Percentiles rank a stretch among this genome's conserved stretches.
These are phyloP conservation scores for Rhynchonycteris naso DNA, from an alignment of 2,797 vertebrate genomes.

Conservation along the genomic window DNA sequence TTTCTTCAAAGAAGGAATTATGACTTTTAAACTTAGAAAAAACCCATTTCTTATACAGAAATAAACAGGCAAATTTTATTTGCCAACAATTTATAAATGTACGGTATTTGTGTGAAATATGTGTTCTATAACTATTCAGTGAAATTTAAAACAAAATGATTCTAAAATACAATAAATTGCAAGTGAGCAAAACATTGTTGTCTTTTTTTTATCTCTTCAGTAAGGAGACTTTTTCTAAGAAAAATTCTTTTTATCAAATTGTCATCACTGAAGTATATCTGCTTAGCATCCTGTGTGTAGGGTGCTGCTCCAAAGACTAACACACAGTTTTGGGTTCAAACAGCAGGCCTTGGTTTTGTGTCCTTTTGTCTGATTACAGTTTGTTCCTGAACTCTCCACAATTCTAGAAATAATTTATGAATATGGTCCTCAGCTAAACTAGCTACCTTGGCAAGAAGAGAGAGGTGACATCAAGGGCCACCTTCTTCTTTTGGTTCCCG, in stretches of 20 bases:
- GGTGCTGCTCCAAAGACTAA: not conserved
- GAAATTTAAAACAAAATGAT: constrained; percentile 50
- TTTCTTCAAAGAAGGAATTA: not conserved
- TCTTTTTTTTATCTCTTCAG: not conserved
- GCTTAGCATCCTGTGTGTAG: not conserved
- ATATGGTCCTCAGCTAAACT: not conserved
- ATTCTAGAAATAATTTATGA: not conserved
- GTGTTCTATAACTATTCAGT: not conserved
- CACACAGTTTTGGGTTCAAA: not conserved
- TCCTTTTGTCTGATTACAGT: not conserved
- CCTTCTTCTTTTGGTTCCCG: not conserved
- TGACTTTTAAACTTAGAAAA: not conserved
- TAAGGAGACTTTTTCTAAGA: not conserved
- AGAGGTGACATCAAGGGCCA: not conserved
- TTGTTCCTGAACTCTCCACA: not conserved
- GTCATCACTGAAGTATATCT: not conserved
- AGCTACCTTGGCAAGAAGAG: not conserved
- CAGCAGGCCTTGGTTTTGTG: not conserved
- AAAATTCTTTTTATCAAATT: constrained; percentile 9
- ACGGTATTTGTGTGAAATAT: not conserved
- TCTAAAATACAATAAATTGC: constrained; percentile 14
- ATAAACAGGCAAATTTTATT: constrained; percentile 45
- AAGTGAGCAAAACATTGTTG: not conserved
- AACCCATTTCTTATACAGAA: not conserved
- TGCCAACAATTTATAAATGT: not conserved